phyloP scores from a whole-genome alignment of 2,888 invertebrate genomes.

The Pseudococcus longispinus region DNA sequence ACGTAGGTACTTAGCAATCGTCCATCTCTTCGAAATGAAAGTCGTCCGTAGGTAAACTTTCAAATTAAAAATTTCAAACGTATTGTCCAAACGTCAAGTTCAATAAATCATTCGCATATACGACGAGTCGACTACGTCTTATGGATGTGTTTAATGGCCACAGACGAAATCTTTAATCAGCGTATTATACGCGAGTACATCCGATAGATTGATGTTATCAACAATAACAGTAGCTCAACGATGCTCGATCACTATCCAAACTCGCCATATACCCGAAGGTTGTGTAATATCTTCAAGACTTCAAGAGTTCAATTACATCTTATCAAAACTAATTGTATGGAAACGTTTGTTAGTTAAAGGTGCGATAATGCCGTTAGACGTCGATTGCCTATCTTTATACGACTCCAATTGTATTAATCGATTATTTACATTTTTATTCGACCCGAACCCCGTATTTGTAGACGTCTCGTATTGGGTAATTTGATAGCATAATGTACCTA shows the following conservation, averaged over 20 bases:
- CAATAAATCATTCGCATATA: conserved; percentile 8
- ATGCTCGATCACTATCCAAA: neutral
- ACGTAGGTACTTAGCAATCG: neutral
- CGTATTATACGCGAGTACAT: neutral
- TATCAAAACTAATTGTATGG: conserved; percentile 10
- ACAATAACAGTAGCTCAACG: neutral
- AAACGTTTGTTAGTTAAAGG: neutral
- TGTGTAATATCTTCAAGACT: neutral
- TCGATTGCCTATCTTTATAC: neutral
- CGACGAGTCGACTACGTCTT: neutral
- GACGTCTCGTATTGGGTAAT: neutral
- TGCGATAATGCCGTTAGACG: conserved; percentile 20
- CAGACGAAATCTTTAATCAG: neutral
- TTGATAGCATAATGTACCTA: neutral
- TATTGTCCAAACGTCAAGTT: conserved; percentile 24
- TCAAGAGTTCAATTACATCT: neutral
- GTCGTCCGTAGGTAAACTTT: conserved; percentile 16
- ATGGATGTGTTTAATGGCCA: neutral
- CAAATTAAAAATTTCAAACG: conserved; percentile 28
- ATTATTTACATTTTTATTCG: conserved; percentile 29
- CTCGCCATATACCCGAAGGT: neutral
- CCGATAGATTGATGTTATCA: conserved; percentile 1
- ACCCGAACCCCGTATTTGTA: neutral
- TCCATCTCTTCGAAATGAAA: neutral
- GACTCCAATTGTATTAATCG: conserved; percentile 12